phyloP scores from a whole-genome alignment of 2,797 vertebrate genomes.

The Fratercula arctica region DNA sequence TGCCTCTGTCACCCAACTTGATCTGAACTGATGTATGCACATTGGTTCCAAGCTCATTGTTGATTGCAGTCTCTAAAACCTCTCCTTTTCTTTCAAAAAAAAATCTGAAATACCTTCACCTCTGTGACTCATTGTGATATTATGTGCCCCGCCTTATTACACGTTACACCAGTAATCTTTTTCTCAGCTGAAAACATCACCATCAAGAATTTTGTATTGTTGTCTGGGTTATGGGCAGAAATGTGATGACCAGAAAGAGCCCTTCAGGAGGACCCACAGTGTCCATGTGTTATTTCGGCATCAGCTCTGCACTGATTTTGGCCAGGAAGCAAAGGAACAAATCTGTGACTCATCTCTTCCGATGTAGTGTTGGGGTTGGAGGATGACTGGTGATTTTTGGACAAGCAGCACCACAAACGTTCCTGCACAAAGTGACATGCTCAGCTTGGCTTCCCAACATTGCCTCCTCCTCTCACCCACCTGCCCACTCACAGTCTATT shows the following conservation, averaged over 20 bases:
- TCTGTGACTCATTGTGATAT: background rate
- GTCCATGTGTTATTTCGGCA: background rate
- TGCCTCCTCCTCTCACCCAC: background rate
- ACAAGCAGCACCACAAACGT: background rate
- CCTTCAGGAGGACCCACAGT: background rate
- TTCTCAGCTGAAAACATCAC: background rate
- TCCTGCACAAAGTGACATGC: background rate
- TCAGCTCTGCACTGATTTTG: background rate
- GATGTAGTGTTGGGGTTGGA: accelerated
- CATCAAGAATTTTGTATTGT: background rate
- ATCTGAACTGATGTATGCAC: background rate
- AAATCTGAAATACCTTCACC: background rate
- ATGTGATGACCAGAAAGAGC: background rate
- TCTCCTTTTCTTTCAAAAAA: background rate
- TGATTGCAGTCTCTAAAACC: background rate
- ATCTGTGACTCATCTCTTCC: background rate
- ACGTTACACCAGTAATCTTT: background rate
- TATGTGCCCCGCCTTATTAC: background rate
- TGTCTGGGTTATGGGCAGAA: background rate
- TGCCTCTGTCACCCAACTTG: background rate
- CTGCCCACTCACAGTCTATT: background rate
- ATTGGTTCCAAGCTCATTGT: background rate
- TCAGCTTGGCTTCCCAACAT: background rate
- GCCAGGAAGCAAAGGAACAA: background rate
- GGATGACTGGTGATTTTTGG: background rate